Conservation (phyloP, 2,797 vertebrate species). For the Todus mexicanus region DNA sequence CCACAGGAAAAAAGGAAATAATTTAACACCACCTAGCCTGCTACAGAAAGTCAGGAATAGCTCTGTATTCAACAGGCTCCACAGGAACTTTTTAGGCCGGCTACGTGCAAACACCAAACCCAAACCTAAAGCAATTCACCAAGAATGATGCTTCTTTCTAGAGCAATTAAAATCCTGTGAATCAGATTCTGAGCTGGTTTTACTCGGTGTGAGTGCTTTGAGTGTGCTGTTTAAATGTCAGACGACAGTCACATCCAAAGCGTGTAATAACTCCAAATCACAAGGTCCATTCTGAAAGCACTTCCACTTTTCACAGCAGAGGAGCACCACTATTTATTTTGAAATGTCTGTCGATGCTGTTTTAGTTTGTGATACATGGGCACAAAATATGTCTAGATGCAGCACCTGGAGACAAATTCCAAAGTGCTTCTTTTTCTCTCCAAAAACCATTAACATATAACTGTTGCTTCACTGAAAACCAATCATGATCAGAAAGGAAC, state of each 20-base stretch:
- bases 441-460: not conserved
- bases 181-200: not conserved
- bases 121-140: not conserved
- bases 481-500: not conserved
- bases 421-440: not conserved
- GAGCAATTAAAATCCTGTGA: not conserved
- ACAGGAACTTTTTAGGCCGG: not conserved
- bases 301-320: not conserved
- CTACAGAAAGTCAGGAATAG: not conserved
- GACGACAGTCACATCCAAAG: not conserved
- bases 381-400: not conserved
- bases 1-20: not conserved
- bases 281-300: not conserved
- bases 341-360: not conserved
- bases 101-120: not conserved
- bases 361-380: not conserved
- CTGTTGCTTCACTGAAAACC: not conserved
- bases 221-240: not conserved
- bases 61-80: not conserved
- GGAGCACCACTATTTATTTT: not conserved
- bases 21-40: not conserved
- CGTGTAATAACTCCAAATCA: not conserved
- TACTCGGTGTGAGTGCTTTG: not conserved
- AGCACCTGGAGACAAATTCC: not conserved
- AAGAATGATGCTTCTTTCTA: not conserved